Evolutionary conservation across 2,797 vertebrate genomes (phyloP).

Genomic region (Chelidonichthys spinosus): DNA sequence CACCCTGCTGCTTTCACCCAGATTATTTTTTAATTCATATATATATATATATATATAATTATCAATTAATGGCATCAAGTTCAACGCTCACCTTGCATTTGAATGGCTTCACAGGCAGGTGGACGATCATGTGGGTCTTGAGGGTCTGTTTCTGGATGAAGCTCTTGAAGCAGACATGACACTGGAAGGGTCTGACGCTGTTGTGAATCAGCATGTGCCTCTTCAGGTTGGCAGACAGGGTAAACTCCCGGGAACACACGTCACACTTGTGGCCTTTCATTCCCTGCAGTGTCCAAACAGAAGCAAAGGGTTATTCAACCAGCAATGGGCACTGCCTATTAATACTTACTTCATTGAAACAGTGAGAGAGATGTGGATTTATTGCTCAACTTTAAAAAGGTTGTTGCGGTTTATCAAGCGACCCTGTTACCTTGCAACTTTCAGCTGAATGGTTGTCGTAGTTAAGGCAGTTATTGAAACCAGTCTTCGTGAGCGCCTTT

Average conservation of each 20-base stretch:
- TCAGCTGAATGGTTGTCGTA: too few species aligned
- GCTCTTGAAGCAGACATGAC: constrained; percentile 98
- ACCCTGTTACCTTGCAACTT: too few species aligned
- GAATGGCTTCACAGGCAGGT: constrained; percentile 96
- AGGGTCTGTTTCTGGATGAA: constrained; percentile 99
- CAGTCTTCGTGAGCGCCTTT: too few species aligned
- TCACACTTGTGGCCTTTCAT: constrained; percentile 98
- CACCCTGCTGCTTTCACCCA: background rate
- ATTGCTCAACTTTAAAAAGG: background rate
- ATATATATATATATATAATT: background rate
- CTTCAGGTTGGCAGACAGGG: constrained; percentile 98
- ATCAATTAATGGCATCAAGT: too few species aligned
- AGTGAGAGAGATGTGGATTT: background rate
- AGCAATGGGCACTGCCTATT: background rate
- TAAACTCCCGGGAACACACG: constrained; percentile 97
- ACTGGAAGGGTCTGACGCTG: constrained; percentile 97
- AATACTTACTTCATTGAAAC: background rate
- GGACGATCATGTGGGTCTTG: constrained; percentile 99
- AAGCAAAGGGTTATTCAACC: constrained; percentile 16
- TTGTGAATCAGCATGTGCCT: constrained; percentile 98
- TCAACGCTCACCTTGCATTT: constrained; percentile 92
- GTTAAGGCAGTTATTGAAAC: too few species aligned
- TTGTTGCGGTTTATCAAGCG: background rate
- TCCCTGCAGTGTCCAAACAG: constrained; percentile 81
- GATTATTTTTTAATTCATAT: background rate